Percentiles rank a stretch among this genome's conserved stretches.
These are phyloP conservation scores for Aphelocoma californica DNA, from an alignment of 2,797 vertebrate species.

Conservation along the genomic window DNA sequence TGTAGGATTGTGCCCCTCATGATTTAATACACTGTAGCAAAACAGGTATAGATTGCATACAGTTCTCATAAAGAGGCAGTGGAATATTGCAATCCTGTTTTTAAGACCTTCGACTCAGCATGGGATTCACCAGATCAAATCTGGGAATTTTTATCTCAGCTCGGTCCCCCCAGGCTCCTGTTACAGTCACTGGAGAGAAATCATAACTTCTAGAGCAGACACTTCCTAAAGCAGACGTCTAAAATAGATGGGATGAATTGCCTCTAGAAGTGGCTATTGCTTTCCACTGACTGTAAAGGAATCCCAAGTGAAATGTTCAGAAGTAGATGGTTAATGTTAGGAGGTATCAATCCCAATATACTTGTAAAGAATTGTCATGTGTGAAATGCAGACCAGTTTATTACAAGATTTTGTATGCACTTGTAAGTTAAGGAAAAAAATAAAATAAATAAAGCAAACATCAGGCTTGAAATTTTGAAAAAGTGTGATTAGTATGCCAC, in stretches of 20 bases:
- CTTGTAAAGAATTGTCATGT: not conserved
- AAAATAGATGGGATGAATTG: slow-evolving; percentile 8
- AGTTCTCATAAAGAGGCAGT: not conserved
- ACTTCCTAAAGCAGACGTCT: not conserved
- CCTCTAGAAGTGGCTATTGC: not conserved
- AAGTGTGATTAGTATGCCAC: not conserved
- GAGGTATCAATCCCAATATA: not conserved
- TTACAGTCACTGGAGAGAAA: not conserved
- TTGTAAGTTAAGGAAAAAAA: not conserved
- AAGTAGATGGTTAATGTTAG: not conserved
- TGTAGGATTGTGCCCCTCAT: not conserved
- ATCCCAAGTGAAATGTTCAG: not conserved
- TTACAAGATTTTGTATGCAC: not conserved
- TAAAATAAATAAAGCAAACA: not conserved
- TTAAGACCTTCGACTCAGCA: not conserved
- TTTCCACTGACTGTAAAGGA: not conserved
- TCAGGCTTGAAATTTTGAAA: not conserved
- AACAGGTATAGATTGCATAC: not conserved
- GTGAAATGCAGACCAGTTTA: not conserved
- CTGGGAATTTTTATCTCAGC: not conserved
- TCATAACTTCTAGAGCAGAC: not conserved
- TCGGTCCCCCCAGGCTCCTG: not conserved
- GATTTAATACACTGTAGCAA: not conserved
- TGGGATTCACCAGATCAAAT: not conserved
- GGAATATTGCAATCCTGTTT: not conserved